These are phyloP conservation scores for Podabrus alpinus DNA, from an alignment of 2,888 invertebrate genomes.

Conservation along the genomic window DNA sequence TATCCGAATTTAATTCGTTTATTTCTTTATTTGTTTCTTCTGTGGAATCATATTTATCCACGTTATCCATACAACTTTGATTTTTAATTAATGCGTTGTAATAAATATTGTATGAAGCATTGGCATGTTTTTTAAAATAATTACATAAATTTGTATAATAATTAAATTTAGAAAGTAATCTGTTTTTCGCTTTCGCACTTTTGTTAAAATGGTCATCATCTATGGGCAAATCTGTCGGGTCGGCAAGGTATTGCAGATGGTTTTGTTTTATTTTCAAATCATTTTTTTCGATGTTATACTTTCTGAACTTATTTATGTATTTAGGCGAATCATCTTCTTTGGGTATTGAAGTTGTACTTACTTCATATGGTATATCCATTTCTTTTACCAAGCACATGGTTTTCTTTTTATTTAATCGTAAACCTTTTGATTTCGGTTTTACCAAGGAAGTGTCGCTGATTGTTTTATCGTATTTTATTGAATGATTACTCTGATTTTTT, in stretches of 20 bases:
- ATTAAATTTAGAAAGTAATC: slow-evolving; percentile 1
- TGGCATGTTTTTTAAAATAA: background rate
- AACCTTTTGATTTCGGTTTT: background rate
- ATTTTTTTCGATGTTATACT: too few species aligned
- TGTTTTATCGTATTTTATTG: background rate
- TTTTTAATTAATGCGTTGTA: background rate
- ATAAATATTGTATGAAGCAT: background rate
- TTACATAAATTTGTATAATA: slow-evolving; percentile 5
- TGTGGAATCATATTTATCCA: background rate
- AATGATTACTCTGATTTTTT: background rate
- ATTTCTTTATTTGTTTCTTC: background rate
- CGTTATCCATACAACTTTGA: background rate
- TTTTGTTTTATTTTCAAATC: background rate
- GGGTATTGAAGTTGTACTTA: background rate
- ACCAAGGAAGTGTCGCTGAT: background rate
- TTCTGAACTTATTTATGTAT: background rate
- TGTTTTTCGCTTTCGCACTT: background rate
- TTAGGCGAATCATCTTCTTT: background rate
- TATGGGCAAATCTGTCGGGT: background rate
- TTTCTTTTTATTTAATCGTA: background rate
- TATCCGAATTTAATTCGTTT: background rate
- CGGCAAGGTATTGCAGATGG: background rate
- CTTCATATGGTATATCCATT: background rate
- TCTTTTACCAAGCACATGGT: background rate
- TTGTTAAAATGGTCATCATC: background rate